phyloP scores from a whole-genome alignment of 2,888 invertebrate genomes.

The Trypoxylon attenuatum region DNA sequence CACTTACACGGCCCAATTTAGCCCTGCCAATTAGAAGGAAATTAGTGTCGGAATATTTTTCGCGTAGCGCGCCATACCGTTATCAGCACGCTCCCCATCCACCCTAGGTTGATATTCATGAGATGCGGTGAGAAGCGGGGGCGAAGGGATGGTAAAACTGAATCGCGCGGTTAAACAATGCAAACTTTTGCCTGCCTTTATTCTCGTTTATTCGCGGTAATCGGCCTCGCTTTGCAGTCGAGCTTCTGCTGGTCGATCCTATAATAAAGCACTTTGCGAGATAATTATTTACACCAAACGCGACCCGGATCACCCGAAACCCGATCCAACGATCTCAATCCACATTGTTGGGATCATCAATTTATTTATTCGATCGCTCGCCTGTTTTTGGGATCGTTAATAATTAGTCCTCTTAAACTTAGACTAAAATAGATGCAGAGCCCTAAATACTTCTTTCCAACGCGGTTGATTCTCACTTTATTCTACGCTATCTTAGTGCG shows the following conservation, averaged over 20 bases:
- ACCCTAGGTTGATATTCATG: slow-evolving; percentile 37
- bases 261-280: background rate
- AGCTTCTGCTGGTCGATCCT: background rate
- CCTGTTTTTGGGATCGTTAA: too few relatives aligned
- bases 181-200: slow-evolving; percentile 15
- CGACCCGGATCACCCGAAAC: too few relatives aligned
- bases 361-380: too few relatives aligned
- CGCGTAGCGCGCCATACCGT: background rate
- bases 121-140: slow-evolving; percentile 21
- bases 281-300: background rate
- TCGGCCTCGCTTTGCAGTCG: background rate
- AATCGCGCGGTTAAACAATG: slow-evolving; percentile 4
- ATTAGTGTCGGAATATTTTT: slow-evolving; percentile 43
- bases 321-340: too few relatives aligned
- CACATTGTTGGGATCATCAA: too few relatives aligned
- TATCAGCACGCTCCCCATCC: background rate
- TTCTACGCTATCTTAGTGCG: too few relatives aligned
- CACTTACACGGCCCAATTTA: slow-evolving; percentile 32
- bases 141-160: slow-evolving; percentile 19
- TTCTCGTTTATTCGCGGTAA: slow-evolving; percentile 5
- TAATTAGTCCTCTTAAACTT: too few relatives aligned
- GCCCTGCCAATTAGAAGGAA: slow-evolving; percentile 39
- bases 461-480: too few relatives aligned
- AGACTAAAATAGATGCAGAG: too few relatives aligned
- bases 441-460: too few relatives aligned